phyloP scores from a whole-genome alignment of 2,113 vertebrate species.

The Poeciliopsis occidentalis region DNA sequence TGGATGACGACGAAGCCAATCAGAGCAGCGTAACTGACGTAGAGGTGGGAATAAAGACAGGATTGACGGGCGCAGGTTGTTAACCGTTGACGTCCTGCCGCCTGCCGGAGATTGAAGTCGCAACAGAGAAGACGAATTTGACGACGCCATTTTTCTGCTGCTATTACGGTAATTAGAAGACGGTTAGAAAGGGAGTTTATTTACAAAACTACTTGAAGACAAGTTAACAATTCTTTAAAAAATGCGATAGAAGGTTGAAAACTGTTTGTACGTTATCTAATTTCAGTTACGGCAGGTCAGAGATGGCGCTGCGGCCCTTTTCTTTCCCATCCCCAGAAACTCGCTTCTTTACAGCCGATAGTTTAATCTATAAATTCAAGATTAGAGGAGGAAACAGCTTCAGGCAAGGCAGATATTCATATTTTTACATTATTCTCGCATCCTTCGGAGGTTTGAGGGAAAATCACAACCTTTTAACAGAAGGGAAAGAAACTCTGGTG shows the following conservation, averaged over 20 bases:
- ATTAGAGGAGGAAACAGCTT: constrained; percentile 81
- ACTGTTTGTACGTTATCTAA: neutral
- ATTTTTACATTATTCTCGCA: neutral
- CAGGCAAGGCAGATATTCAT: constrained; percentile 72
- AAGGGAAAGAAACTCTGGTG: too few species aligned
- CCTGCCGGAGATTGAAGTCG: neutral
- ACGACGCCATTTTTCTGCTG: neutral
- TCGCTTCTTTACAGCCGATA: constrained; percentile 83
- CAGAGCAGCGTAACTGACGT: neutral
- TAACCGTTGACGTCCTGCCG: constrained; percentile 31
- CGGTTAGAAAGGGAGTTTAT: neutral
- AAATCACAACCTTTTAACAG: too few species aligned
- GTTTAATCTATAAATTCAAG: constrained; percentile 86
- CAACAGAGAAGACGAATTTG: neutral
- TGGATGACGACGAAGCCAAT: constrained; percentile 62
- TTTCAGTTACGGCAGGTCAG: constrained; percentile 7
- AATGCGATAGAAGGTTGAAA: neutral
- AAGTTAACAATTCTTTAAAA: neutral
- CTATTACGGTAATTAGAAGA: constrained; percentile 52
- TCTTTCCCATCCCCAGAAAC: constrained; percentile 84
- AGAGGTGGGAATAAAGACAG: constrained; percentile 42
- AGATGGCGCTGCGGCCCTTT: constrained; percentile 84
- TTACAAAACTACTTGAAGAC: neutral
- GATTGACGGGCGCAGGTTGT: constrained; percentile 19
- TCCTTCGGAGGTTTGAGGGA: too few species aligned